Evolutionary conservation across 2,888 invertebrate genomes (phyloP), one percentile per base, ranked within the genome.

Genomic region (Gymnoscelis rufifasciata): DNA sequence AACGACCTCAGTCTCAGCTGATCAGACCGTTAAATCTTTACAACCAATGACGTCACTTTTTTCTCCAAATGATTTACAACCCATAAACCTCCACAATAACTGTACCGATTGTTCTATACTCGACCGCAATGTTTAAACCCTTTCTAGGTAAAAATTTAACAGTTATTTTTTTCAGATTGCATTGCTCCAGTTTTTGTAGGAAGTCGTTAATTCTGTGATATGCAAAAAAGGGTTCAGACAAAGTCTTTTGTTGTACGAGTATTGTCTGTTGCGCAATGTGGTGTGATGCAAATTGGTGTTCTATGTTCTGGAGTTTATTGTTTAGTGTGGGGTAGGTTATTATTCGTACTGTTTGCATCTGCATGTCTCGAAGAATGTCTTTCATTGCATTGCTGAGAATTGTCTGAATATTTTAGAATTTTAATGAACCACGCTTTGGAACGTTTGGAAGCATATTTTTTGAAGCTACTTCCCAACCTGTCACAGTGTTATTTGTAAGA

Each of bases 111-210:
- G 84, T 84, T 84, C 76, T 79, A 86, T 42, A 45, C 84, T 38
- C 45, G 84, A 87, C 87, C 88, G 82, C 87, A 87, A 83, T 81
- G 77, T 79, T 83, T 78, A 78, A 84, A 83, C 82, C 84, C 83
- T 78, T 86, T 87, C 83, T 83, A 82, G 83, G 83, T 84, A 83
- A 33, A 33, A 33, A 15, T n/a, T 33, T 64, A 62, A 52, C 71
- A 68, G 71, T 72, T 72, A 74, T 68, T 69, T 66, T 71, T 68
- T 63, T 66, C 56, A 84, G 19, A 6, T 28, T 24, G 43, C 15
- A 35, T 43, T 87, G 86, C 88, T 86, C 86, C 65, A 86, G 71
- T 84, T 88, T 74, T 75, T 68, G 62, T 68, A 69, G 74, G 76
- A 76, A 76, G 74, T 76, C 69, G 72, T 82, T 81, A 43, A 38